These are phyloP conservation scores for Enteromius afrohamiltoni DNA, from an alignment of 2,797 vertebrate species.

Conservation along the genomic window DNA sequence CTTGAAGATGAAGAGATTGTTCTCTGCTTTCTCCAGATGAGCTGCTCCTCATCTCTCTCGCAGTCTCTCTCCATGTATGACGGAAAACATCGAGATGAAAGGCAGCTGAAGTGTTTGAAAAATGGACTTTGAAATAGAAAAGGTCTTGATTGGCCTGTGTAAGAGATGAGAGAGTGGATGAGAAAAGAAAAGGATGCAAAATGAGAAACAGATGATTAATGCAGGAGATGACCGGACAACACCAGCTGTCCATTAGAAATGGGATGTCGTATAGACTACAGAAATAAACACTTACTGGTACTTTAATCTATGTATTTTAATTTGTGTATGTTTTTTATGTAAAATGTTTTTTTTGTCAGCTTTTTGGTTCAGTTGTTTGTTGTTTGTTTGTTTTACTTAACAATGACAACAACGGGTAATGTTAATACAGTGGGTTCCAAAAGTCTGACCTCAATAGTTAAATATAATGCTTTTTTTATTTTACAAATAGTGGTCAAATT, in stretches of 20 bases:
- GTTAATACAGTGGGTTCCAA: not conserved
- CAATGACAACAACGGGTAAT: not conserved
- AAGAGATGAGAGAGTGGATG: slow-evolving; percentile 40
- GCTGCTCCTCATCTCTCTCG: slow-evolving; percentile 42
- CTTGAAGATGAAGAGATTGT: slow-evolving; percentile 42
- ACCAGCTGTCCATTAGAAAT: slow-evolving; percentile 41
- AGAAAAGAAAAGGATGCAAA: slow-evolving; percentile 35
- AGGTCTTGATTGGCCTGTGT: slow-evolving; percentile 39
- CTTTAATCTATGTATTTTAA: not conserved
- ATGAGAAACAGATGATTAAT: slow-evolving; percentile 46
- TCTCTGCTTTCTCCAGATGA: slow-evolving; percentile 43
- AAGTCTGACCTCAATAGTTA: not conserved
- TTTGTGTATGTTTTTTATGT: not conserved
- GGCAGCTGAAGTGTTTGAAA: slow-evolving; percentile 55
- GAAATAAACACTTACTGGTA: not conserved
- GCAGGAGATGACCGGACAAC: slow-evolving; percentile 36
- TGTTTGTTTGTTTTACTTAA: not conserved
- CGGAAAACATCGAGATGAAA: slow-evolving; percentile 48
- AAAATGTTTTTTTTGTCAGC: not conserved
- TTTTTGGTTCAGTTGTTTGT: not conserved
- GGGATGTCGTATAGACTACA: not conserved
- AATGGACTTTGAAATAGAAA: slow-evolving; percentile 58
- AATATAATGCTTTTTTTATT: not conserved
- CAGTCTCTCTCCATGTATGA: slow-evolving; percentile 17
- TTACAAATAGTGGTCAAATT: no score